Percentiles rank a stretch among this genome's conserved stretches.
Conservation (phyloP, 2,113 vertebrate genomes). For the Sturnus vulgaris region DNA sequence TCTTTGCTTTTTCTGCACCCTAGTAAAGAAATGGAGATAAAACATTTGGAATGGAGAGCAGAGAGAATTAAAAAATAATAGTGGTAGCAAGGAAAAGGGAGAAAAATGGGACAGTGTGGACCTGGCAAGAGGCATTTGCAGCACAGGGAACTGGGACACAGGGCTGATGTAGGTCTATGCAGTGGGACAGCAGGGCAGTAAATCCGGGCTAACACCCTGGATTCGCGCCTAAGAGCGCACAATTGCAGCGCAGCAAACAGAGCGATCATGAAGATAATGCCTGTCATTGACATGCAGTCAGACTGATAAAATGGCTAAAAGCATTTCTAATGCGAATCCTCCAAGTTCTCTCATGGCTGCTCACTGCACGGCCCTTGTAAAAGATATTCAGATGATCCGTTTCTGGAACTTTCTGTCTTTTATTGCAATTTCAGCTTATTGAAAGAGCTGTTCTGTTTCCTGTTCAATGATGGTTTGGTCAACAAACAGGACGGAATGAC, state of each 20-base stretch:
- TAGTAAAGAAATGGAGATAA: background rate
- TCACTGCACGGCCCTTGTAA: background rate
- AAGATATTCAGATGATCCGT: background rate
- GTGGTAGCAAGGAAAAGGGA: background rate
- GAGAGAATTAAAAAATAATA: background rate
- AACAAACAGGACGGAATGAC: background rate
- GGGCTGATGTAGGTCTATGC: background rate
- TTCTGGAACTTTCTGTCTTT: background rate
- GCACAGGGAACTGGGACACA: background rate
- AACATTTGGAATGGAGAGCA: background rate
- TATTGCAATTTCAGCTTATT: background rate
- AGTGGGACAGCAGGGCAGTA: conserved; percentile 25
- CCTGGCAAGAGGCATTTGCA: background rate
- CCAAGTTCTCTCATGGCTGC: background rate
- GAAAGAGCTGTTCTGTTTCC: background rate
- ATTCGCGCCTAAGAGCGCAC: background rate
- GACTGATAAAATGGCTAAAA: background rate
- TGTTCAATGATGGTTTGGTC: background rate
- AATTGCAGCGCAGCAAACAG: background rate
- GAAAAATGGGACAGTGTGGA: background rate
- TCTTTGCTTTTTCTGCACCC: background rate
- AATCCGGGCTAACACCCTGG: background rate
- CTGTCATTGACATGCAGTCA: background rate
- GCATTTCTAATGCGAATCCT: background rate
- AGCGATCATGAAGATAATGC: background rate